phyloP scores from a whole-genome alignment of 2,113 vertebrate genomes.

The Circaetus gallicus region DNA sequence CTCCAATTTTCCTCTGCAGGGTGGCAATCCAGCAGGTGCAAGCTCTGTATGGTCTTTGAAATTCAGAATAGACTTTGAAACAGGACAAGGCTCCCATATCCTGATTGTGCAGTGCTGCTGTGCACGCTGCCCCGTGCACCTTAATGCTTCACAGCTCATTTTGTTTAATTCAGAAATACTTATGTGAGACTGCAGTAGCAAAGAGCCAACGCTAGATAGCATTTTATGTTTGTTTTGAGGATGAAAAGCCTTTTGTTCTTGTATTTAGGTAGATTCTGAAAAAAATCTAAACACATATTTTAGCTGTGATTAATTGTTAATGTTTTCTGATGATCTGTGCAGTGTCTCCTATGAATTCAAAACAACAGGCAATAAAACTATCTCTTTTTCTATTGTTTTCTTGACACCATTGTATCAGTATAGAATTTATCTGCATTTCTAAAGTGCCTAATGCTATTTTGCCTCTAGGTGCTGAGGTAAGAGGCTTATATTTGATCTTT shows the following conservation, averaged over 20 bases:
- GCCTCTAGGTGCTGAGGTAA: not conserved
- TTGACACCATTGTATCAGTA: not conserved
- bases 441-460: not conserved
- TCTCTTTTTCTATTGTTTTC: not conserved
- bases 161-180: not conserved
- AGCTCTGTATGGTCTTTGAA: not conserved
- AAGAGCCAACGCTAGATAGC: conserved; percentile 64
- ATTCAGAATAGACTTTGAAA: not conserved
- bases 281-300: not conserved
- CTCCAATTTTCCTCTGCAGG: not conserved
- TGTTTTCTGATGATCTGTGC: not conserved
- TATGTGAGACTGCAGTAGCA: conserved; percentile 20
- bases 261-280: not conserved
- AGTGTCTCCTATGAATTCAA: not conserved
- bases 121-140: fast-evolving
- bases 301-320: not conserved
- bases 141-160: fast-evolving
- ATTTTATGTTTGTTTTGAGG: conserved; percentile 47
- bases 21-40: not conserved
- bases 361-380: not conserved
- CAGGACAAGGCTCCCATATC: not conserved
- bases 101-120: not conserved
- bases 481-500: not conserved
- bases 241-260: conserved; percentile 27
- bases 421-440: not conserved